phyloP scores from a whole-genome alignment of 2,113 vertebrate species.

The Callopanchax toddi region DNA sequence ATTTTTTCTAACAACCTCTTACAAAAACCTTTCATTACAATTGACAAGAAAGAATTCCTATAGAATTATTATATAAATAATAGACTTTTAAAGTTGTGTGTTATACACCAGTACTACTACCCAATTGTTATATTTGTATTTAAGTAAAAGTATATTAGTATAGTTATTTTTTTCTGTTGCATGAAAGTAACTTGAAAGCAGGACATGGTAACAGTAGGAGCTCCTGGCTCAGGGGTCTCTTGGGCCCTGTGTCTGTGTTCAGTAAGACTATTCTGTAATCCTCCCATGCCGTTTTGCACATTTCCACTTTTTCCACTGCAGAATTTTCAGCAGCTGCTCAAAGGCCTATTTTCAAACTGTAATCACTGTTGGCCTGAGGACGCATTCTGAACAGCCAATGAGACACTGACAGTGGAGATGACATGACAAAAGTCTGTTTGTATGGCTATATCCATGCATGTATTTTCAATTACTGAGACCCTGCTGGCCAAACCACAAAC shows the following conservation, averaged over 20 bases:
- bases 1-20: too few species aligned
- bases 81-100: too few species aligned
- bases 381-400: not conserved
- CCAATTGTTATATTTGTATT: too few species aligned
- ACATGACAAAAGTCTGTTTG: slow-evolving; percentile 4
- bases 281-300: not conserved
- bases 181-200: not conserved
- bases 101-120: too few species aligned
- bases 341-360: not conserved
- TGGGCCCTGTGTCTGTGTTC: not conserved
- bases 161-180: not conserved
- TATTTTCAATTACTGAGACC: slow-evolving; percentile 15
- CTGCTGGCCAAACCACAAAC: slow-evolving; percentile 17
- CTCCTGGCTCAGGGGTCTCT: not conserved
- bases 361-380: not conserved
- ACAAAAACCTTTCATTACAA: too few species aligned
- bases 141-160: too few species aligned
- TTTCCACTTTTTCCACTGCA: not conserved
- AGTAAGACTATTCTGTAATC: not conserved
- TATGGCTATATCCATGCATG: slow-evolving; percentile 3
- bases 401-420: not conserved
- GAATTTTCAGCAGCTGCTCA: not conserved
- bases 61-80: too few species aligned
- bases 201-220: not conserved
- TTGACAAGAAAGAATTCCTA: too few species aligned